Conservation (phyloP, 2,888 invertebrate genomes). For the Drosophila differens region DNA sequence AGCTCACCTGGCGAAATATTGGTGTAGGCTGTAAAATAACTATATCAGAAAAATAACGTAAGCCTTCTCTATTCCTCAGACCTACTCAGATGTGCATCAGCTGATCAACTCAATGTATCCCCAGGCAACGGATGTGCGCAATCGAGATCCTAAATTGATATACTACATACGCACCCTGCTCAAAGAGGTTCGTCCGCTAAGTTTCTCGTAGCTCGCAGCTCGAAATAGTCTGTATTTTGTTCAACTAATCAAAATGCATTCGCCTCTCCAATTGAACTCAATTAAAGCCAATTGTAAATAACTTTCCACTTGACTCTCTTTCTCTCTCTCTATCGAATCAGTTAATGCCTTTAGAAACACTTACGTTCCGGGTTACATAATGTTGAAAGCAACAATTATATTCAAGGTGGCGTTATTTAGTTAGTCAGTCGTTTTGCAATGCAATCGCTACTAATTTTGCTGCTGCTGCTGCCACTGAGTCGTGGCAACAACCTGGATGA, state of each 20-base stretch:
- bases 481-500: not conserved
- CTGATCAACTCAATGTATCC: constrained; percentile 77
- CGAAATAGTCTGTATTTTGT: not conserved
- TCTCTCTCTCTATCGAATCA: constrained; percentile 24
- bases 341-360: constrained; percentile 14
- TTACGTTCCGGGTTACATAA: constrained; percentile 9
- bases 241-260: constrained; percentile 37
- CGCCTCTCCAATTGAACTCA: constrained; percentile 56
- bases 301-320: constrained; percentile 31
- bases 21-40: constrained; percentile 56
- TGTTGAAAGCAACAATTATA: not conserved
- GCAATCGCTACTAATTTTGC: constrained; percentile 9
- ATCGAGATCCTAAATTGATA: constrained; percentile 73
- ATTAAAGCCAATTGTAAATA: constrained; percentile 63
- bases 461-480: not conserved
- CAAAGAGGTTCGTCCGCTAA: constrained; percentile 74
- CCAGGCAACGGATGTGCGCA: constrained; percentile 63
- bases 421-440: constrained; percentile 15
- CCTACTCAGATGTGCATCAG: constrained; percentile 78
- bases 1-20: constrained; percentile 80
- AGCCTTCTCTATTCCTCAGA: constrained; percentile 39
- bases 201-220: constrained; percentile 70
- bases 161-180: constrained; percentile 73
- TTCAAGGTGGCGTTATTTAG: not conserved
- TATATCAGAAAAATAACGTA: not conserved